Conservation (phyloP, 1,140 invertebrate genomes). For the Penaeus indicus region DNA sequence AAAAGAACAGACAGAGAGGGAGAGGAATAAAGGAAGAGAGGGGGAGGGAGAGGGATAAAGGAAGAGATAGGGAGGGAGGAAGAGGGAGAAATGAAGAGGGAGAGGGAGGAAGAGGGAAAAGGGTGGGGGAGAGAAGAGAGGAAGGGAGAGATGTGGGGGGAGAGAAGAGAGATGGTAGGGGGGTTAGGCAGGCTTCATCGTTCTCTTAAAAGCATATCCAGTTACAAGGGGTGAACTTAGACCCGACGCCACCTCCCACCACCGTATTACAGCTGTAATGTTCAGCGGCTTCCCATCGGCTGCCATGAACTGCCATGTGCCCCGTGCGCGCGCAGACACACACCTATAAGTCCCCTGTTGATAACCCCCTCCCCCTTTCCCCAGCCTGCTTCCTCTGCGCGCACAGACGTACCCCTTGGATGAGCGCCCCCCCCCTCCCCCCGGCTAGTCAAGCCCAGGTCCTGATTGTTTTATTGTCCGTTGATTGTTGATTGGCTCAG, state of each 20-base stretch:
- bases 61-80: not conserved
- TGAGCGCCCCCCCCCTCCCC: no score
- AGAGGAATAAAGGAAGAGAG: not conserved
- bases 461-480: no score
- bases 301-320: conserved; percentile 27
- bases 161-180: no score
- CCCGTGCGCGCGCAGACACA: not conserved
- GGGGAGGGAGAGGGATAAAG: not conserved
- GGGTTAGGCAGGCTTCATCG: not conserved
- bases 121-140: not conserved
- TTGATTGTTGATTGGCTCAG: no score
- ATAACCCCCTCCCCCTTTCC: no score
- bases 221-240: no score
- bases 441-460: no score
- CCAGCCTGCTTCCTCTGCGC: no score
- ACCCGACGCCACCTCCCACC: no score
- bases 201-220: not conserved
- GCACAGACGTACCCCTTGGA: no score
- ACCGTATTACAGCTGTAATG: no score
- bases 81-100: not conserved
- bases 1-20: not conserved
- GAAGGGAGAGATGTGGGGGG: not conserved
- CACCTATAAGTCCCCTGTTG: not conserved
- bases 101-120: not conserved
- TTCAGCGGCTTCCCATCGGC: no score